phyloP scores from a whole-genome alignment of 2,797 vertebrate species.

The Loris lydekkerianus region DNA sequence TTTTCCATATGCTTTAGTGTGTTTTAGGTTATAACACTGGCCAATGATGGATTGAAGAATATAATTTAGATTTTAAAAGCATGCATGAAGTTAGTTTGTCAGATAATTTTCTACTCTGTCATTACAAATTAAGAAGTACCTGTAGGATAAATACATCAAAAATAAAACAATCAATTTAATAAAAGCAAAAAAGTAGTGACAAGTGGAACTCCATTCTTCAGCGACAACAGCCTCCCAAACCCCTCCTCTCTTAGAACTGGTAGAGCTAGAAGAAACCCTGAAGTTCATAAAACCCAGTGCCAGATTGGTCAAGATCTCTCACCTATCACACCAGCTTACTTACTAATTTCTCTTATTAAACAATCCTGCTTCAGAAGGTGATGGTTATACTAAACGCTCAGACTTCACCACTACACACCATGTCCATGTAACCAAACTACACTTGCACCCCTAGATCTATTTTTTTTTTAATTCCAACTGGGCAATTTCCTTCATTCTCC shows the following conservation, averaged over 20 bases:
- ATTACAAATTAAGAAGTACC: not conserved
- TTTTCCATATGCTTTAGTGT: constrained; percentile 45
- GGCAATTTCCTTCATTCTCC: constrained; percentile 3
- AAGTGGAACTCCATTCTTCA: not conserved
- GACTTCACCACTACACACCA: not conserved
- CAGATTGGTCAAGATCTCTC: not conserved
- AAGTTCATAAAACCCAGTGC: not conserved
- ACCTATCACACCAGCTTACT: constrained; percentile 3
- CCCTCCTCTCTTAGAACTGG: not conserved
- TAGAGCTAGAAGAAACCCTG: not conserved
- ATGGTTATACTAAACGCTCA: not conserved
- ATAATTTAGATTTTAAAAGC: not conserved
- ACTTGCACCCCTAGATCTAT: not conserved
- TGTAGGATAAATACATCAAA: constrained; percentile 21
- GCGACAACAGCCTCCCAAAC: not conserved
- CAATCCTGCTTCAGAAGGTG: not conserved
- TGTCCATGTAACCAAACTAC: not conserved
- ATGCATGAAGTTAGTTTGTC: not conserved
- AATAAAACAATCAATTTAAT: constrained; percentile 10
- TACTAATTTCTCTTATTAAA: constrained; percentile 42
- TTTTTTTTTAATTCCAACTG: not conserved
- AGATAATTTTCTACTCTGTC: constrained; percentile 41
- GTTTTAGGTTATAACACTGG: constrained; percentile 14
- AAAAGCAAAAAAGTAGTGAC: not conserved
- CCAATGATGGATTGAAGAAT: not conserved